Conservation (phyloP, 2,888 invertebrate species). For the Lasioglossum leucozonium region DNA sequence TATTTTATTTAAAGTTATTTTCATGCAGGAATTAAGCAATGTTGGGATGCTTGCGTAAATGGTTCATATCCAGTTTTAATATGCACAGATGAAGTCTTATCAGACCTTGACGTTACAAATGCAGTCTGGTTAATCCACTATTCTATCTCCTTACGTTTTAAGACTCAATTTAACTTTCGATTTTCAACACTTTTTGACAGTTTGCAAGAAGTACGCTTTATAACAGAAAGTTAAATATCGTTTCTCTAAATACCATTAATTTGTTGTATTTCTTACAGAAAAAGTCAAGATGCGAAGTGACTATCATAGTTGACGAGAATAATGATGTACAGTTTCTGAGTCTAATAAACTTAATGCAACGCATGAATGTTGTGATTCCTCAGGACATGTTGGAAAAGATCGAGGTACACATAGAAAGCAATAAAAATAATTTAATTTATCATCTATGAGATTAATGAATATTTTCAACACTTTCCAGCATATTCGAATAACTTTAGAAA, state of each 20-base stretch:
- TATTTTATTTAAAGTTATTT: conserved; percentile 23
- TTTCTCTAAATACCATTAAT: not conserved
- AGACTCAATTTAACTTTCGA: conserved; percentile 88
- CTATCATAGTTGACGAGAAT: conserved; percentile 87
- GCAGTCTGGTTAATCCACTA: conserved; percentile 90
- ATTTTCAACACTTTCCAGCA: conserved; percentile 57
- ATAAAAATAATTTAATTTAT: not conserved
- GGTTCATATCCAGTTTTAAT: conserved; percentile 87
- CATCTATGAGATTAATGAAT: not conserved
- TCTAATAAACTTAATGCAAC: conserved; percentile 87
- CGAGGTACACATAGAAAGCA: conserved; percentile 74
- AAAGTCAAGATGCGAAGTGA: conserved; percentile 81
- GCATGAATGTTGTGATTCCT: conserved; percentile 80
- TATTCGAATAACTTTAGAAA: conserved; percentile 74
- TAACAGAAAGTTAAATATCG: not conserved
- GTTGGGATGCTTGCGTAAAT: conserved; percentile 84
- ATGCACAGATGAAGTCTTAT: conserved; percentile 89
- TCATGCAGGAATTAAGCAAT: conserved; percentile 80
- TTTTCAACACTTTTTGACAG: conserved; percentile 89
- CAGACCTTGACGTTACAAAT: conserved; percentile 88
- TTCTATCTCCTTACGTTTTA: conserved; percentile 88
- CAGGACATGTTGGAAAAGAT: conserved; percentile 77
- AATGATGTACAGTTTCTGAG: conserved; percentile 87
- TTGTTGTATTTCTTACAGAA: conserved; percentile 62
- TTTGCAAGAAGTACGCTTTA: conserved; percentile 82